These are phyloP conservation scores for Serripes groenlandicus DNA, from an alignment of 2,888 invertebrate species.

Conservation along the genomic window DNA sequence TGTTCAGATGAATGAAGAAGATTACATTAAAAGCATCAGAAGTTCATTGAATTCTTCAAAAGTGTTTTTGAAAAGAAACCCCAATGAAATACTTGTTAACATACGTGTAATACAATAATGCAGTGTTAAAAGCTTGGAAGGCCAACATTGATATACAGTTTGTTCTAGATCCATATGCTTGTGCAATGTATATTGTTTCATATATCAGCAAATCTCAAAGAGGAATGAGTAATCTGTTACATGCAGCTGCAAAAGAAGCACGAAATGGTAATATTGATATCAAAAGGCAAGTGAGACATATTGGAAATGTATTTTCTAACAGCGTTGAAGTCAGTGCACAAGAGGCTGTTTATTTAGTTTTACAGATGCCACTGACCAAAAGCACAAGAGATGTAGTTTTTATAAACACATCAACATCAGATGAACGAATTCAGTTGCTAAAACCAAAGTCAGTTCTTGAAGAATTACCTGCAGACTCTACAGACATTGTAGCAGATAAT, in stretches of 20 bases:
- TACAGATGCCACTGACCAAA: too few species aligned
- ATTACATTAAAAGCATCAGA: constrained; percentile 50
- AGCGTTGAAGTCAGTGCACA: constrained; percentile 9
- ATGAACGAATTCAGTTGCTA: too few species aligned
- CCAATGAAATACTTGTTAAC: constrained; percentile 55
- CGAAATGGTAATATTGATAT: constrained; percentile 56
- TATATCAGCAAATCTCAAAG: background rate
- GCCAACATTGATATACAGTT: constrained; percentile 58
- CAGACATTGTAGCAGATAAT: too few species aligned
- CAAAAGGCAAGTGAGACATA: constrained; percentile 62
- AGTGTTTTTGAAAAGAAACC: constrained; percentile 51
- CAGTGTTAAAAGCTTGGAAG: constrained; percentile 42
- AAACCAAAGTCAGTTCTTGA: too few species aligned
- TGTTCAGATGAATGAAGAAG: constrained; percentile 32
- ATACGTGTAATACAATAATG: constrained; percentile 50
- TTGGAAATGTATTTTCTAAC: constrained; percentile 61
- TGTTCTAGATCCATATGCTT: constrained; percentile 48
- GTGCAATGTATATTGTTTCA: constrained; percentile 1
- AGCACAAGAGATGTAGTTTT: too few species aligned
- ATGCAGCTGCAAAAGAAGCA: constrained; percentile 59
- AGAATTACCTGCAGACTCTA: too few species aligned
- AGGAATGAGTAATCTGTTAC: constrained; percentile 50
- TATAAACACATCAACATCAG: too few species aligned
- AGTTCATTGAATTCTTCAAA: constrained; percentile 50
- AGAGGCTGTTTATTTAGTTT: background rate